Base-by-base conservation (phyloP, 2,113 vertebrate species). In the Picathartes gymnocephalus region DNA sequence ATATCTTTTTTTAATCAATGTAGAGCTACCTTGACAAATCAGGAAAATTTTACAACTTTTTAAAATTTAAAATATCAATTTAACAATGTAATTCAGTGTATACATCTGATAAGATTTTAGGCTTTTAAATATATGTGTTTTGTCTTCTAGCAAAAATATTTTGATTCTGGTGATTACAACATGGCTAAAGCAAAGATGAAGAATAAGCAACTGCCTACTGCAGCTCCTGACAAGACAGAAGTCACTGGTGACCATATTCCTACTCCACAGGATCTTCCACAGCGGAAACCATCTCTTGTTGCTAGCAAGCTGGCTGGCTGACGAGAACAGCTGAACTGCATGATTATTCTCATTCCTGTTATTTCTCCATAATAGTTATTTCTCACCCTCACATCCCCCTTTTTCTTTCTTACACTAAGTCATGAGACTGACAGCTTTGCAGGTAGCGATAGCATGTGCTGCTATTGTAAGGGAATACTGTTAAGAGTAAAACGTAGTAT, bases 151-250 rank as follows among this genome's bases (percentile, higher is more conserved):
- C 99, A 99, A 99, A 99, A 99, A 94, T 99, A 99, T 96, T 99
- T 99, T 96, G 99, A 99, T 98, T 99, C 99, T 77, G 99, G 99
- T 8, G 99, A 99, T 97, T 99, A 99, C 98, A 99, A 99, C 98
- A 99, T 99, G 99, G 99, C 99, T 65, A 99, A 99, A 97, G 99
- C 99, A 39, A 99, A 99, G 97, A 99, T 99, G 94, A 99, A 99
- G 98, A 99, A 99, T 96, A 99, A 99, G 94, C 99, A 99, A 96
- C 97, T 99, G 85, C 99, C 99, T 15, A 95, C 98, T 35, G 98
- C 99, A 68, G 98, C 99, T n/a, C 98, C 99, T 6, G 99, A 99
- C 97, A 99, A 99, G 98, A 98, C 99, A 3, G 99, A 99, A 98
- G 99, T 99, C 95, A 99, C 99, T 82, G 99, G 99, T 68, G 99